phyloP scores from a whole-genome alignment of 2,888 invertebrate genomes.

The Gymnocheta viridis region DNA sequence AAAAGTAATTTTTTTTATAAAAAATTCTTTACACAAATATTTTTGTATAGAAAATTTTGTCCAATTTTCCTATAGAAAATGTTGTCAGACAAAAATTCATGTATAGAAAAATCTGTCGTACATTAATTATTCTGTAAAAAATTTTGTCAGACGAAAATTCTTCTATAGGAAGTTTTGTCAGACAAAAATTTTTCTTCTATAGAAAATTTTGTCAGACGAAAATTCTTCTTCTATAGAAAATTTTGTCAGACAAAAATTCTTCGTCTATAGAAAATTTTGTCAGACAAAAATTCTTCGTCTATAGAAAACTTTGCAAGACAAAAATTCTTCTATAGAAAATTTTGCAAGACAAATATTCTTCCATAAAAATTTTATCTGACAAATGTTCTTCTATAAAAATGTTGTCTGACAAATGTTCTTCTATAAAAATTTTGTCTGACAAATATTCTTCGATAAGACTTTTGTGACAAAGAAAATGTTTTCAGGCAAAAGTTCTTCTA shows the following conservation, averaged over 20 bases:
- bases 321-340: neutral
- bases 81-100: no score
- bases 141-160: neutral
- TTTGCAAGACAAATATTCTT: neutral
- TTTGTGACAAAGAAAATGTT: no score
- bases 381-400: neutral
- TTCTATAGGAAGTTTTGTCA: neutral
- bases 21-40: no score
- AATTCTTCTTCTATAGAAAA: neutral
- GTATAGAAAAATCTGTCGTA: no score
- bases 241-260: neutral
- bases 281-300: neutral
- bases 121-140: no score
- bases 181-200: no score
- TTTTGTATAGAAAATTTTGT: no score
- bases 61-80: no score
- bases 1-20: no score
- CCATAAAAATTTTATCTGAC: neutral
- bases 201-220: neutral
- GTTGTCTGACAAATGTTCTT: neutral
- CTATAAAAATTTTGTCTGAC: neutral
- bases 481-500: neutral
- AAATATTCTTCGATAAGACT: neutral
- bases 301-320: neutral
- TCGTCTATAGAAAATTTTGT: neutral